A percentile compares a stretch with the other conserved stretches of the same genome.
phyloP scores from a whole-genome alignment of 2,797 vertebrate genomes.

The Spinibarbus caldwelli region DNA sequence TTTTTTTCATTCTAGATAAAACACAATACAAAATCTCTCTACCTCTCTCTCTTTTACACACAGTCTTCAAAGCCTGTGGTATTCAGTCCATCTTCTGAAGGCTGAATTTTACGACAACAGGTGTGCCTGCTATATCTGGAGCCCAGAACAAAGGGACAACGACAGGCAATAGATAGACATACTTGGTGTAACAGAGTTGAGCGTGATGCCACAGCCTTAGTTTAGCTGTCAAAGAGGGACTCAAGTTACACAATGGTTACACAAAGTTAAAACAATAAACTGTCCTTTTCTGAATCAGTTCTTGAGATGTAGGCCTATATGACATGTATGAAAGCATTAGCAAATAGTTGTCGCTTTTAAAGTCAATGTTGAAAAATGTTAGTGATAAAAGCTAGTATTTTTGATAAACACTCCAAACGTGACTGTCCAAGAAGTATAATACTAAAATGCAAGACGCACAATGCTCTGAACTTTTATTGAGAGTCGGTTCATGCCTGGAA shows the following conservation, averaged over 20 bases:
- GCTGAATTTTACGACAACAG: conserved; percentile 62
- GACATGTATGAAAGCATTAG: background rate
- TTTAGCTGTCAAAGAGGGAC: conserved; percentile 9
- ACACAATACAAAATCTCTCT: background rate
- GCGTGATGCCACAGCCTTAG: conserved; percentile 8
- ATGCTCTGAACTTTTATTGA: background rate
- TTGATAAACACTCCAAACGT: background rate
- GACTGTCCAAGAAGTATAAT: background rate
- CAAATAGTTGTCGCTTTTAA: background rate
- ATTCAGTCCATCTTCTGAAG: conserved; percentile 50
- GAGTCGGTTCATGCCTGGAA: background rate
- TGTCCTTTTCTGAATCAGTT: background rate
- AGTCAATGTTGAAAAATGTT: no score
- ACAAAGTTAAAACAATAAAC: no score
- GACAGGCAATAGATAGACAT: conserved; percentile 32
- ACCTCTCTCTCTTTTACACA: background rate
- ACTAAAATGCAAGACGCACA: background rate
- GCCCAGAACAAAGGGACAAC: conserved; percentile 46
- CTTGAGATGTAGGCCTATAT: background rate
- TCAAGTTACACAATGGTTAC: conserved; percentile 32
- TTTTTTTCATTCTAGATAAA: background rate
- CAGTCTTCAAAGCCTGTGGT: conserved; percentile 41
- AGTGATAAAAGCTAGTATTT: background rate
- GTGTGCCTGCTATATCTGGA: conserved; percentile 64
- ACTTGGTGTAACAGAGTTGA: background rate